Conservation (phyloP, 2,113 vertebrate species). For the Sander lucioperca region DNA sequence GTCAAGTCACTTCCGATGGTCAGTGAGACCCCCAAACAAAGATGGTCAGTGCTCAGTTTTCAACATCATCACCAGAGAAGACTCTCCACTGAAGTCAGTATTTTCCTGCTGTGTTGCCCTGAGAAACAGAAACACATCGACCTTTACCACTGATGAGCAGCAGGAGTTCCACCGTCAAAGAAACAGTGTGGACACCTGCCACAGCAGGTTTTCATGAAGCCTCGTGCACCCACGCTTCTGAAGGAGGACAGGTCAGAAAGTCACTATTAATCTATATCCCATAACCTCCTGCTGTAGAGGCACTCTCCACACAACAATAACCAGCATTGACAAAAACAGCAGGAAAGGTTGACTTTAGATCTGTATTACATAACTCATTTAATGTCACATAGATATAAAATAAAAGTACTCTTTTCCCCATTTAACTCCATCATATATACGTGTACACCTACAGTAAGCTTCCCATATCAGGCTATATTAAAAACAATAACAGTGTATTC, state of each 20-base stretch:
- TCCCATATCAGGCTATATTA: too few relatives aligned
- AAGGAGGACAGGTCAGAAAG: neutral
- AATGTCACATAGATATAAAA: too few relatives aligned
- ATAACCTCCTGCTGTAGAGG: neutral
- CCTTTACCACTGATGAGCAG: conserved; percentile 10
- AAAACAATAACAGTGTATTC: too few relatives aligned
- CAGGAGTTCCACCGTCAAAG: neutral
- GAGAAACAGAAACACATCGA: neutral
- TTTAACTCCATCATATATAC: neutral
- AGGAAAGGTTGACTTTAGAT: neutral
- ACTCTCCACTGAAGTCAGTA: neutral
- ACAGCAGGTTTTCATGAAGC: neutral
- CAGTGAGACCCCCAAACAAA: neutral
- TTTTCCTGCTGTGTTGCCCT: neutral
- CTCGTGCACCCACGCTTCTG: neutral
- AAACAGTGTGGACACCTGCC: neutral
- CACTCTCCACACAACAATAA: neutral
- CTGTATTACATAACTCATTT: too few relatives aligned
- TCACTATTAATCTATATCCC: fast-evolving
- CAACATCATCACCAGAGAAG: neutral
- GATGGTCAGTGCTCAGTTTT: neutral
- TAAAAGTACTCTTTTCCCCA: too few relatives aligned
- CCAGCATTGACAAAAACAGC: neutral
- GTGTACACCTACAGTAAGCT: neutral
- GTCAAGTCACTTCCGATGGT: neutral